Base-by-base conservation (phyloP, 2,888 invertebrate species). In the Petrolisthes cinctipes region DNA sequence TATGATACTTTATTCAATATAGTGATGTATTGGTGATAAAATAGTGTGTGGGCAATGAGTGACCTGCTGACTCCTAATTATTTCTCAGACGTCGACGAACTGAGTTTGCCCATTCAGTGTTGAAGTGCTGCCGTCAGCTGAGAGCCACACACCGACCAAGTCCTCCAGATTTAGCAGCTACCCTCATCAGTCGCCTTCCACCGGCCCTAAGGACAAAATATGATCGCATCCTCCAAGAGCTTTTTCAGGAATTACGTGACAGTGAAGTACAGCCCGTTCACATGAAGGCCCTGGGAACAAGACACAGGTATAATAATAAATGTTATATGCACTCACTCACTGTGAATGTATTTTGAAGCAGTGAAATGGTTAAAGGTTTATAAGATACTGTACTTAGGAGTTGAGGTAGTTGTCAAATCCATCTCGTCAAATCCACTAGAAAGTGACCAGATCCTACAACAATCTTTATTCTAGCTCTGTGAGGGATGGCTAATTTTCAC, bases 101-200 rank as follows among this genome's bases (percentile, higher is more conserved):
- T 14, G 82, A 85, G 20, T 88, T 88, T 73, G 88, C 88, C 37
- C 53, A 71, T 0, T 17, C 85, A n/a, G 88, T 88, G 17, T 23
- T 88, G 82, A 75, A 51, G 14, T 85, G 82, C 5, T 88, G 88
- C 14, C 82, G 82, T 7, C 66, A 68, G 14, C 85, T 88, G n/a
- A 57, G 88, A 9, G 85, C 85, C 4, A 88, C 88, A 54, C 88
- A 88, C 56, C 51, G 82, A n/a, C 88, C 88, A 3, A 53, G 85
- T 68, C 85, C 85, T 7, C 85, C 88, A 20, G 88, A 88, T 57
- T 51, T 88, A 14, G 37, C 78, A 23, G 5, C 57, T n/a, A 75
- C 68, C 9, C 88, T 88, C 71, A 66, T 78, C n/a, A 37, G 51
- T n/a, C 82, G 85, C 37, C 57, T 88, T 4, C 85, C 88, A 0